Percentiles rank a stretch among this genome's conserved stretches.
Conservation (phyloP, 1,140 invertebrate species). For the Apolygus lucorum region DNA sequence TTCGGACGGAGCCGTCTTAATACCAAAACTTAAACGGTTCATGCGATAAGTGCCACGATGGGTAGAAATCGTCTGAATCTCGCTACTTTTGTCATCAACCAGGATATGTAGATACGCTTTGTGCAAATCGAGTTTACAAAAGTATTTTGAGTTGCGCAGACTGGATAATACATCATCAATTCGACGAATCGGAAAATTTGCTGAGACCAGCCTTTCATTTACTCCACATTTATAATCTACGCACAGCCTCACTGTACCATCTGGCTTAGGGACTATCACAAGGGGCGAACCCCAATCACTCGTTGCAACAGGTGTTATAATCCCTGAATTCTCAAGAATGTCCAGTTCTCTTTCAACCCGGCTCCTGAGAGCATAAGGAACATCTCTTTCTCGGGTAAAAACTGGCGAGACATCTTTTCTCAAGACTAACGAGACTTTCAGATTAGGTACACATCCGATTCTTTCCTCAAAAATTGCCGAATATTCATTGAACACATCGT, state of each 20-base stretch:
- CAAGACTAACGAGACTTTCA: too few relatives aligned
- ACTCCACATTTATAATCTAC: background rate
- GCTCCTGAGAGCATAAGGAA: too few relatives aligned
- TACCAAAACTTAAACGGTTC: background rate
- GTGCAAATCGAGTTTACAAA: background rate
- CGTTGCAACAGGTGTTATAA: background rate
- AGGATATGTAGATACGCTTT: background rate
- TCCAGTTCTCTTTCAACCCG: background rate
- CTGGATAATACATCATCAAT: constrained; percentile 1
- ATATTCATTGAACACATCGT: too few relatives aligned
- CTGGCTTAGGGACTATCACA: background rate
- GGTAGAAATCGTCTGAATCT: constrained; percentile 1
- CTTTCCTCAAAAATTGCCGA: too few relatives aligned
- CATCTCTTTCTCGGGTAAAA: too few relatives aligned
- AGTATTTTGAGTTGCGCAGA: background rate
- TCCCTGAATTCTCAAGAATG: too few relatives aligned
- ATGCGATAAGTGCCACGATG: background rate
- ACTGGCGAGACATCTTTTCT: too few relatives aligned
- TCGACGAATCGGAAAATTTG: constrained; percentile 5
- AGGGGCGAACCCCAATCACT: constrained; percentile 6
- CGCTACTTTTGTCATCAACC: constrained; percentile 2
- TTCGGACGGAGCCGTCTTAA: background rate
- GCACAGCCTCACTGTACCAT: constrained; percentile 7
- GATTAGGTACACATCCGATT: too few relatives aligned
- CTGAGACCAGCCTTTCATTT: background rate